Evolutionary conservation across 53 echinoderm and acorn worm species (phyloP), one percentile per base, ranked within the genome.

Genomic region (Holothuria scabra): DNA sequence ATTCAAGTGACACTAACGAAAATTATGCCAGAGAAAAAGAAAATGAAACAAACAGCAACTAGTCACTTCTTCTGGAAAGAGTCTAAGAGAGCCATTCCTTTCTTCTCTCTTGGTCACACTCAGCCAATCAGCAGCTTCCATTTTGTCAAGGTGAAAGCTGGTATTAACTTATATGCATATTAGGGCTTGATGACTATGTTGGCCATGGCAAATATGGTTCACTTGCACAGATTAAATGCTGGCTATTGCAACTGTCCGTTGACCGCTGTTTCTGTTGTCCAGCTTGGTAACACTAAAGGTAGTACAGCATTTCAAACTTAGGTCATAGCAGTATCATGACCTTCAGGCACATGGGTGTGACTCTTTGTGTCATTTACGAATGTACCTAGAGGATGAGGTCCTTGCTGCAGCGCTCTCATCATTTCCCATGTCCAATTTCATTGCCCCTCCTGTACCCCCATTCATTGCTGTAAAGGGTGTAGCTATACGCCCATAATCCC

Each of bases 401-500:
- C 97, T 86, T 21, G 94, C 90, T 3, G 92, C 92, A 34, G 88
- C 90, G 23, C 94, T 94, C 32, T 97, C 97, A 41, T 85, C 72
- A 23, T 67, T 62, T n/a, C 80, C 52, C 59, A 87, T 56, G 46
- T 79, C 93, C 59, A 86, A 76, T 84, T 88, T 88, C 62, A 90
- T 85, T 41, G 85, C 85, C 20, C 88, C 87, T 33, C 83, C 90
- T 41, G 90, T 85, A 41, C 88, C 93, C 20, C 97, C 97, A 70
- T 97, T 97, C 89, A 97, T 94, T 37, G 97, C 92, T 34, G 94
- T 88, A 84, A 92, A 97, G 21, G 97, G 93, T 21, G 97, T 91
- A 60, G 94, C 83, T 28, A 97, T 85, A 37, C 97, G 89, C 8
- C 93, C 91, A 22, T 81, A 83, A 84, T 89, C 94, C 68, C 87